phyloP scores from a whole-genome alignment of 2,113 vertebrate genomes.

The Pseudois nayaur region DNA sequence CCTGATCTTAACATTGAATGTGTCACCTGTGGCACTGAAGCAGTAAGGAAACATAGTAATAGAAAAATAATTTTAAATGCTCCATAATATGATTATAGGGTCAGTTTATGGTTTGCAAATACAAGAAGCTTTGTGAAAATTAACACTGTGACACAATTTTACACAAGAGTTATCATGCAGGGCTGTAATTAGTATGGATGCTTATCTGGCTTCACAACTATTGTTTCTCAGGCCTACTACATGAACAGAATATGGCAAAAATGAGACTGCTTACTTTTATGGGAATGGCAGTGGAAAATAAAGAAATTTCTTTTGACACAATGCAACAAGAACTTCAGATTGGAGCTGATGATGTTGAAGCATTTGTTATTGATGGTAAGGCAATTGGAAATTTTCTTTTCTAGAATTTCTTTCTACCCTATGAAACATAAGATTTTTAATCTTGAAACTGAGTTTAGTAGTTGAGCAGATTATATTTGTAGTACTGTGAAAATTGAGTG shows the following conservation, averaged over 20 bases:
- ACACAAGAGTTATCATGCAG: not conserved
- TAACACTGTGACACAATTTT: not conserved
- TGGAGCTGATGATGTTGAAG: constrained; percentile 97
- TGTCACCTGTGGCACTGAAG: not conserved
- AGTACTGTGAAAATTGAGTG: not conserved
- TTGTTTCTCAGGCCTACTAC: constrained; percentile 87
- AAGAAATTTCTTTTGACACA: constrained; percentile 96
- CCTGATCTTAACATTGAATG: not conserved
- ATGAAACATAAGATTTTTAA: not conserved
- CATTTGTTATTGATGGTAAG: constrained; percentile 98
- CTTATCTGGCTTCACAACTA: not conserved
- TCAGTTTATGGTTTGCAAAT: not conserved
- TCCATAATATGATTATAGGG: not conserved
- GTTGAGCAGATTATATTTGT: not conserved
- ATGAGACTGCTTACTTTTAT: constrained; percentile 99
- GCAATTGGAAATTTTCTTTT: constrained; percentile 13
- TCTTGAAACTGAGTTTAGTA: constrained; percentile 6
- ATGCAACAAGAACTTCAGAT: too few relatives aligned
- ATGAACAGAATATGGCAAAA: constrained; percentile 98
- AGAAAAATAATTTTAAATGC: not conserved
- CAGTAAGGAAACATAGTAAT: not conserved
- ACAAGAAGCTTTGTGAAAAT: not conserved
- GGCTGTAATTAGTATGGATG: not conserved
- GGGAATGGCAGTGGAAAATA: constrained; percentile 98
- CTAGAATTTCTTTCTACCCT: not conserved